Conservation (phyloP, 37 sponge, comb jelly and placozoan species). For the Axinella damicornis region DNA sequence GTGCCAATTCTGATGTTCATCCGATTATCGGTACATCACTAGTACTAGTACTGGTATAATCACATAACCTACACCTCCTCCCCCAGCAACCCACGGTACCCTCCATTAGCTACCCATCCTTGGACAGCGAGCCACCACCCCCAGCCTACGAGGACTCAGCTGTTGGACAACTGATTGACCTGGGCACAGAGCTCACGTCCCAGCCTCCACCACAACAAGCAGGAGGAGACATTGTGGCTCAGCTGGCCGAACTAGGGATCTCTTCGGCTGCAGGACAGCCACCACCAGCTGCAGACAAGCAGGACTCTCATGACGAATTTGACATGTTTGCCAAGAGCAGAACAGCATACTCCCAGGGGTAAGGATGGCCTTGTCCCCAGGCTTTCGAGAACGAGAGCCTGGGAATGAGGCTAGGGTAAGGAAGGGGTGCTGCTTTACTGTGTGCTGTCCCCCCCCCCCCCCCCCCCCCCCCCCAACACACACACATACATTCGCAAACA, state of each 20-base stretch:
- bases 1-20: no score
- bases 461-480: no score
- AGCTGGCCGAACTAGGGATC: slow-evolving; percentile 53
- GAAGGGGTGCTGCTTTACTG: no score
- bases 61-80: no score
- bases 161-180: slow-evolving; percentile 74
- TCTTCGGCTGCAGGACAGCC: background rate
- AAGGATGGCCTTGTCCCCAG: no score
- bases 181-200: slow-evolving; percentile 65
- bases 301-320: slow-evolving; percentile 78
- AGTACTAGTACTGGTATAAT: no score
- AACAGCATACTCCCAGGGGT: slow-evolving; percentile 48
- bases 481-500: background rate
- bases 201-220: slow-evolving; percentile 6
- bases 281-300: background rate
- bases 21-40: no score
- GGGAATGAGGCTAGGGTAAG: no score
- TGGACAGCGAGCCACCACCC: slow-evolving; percentile 16
- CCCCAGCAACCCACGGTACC: background rate
- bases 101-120: slow-evolving; percentile 33
- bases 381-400: no score
- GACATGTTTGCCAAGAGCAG: slow-evolving; percentile 97
- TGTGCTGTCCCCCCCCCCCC: no score
- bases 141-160: slow-evolving; percentile 5
- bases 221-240: slow-evolving; percentile 50